Evolutionary conservation across 2,113 vertebrate species (phyloP).

Genomic region (Protomyctophum bolini): DNA sequence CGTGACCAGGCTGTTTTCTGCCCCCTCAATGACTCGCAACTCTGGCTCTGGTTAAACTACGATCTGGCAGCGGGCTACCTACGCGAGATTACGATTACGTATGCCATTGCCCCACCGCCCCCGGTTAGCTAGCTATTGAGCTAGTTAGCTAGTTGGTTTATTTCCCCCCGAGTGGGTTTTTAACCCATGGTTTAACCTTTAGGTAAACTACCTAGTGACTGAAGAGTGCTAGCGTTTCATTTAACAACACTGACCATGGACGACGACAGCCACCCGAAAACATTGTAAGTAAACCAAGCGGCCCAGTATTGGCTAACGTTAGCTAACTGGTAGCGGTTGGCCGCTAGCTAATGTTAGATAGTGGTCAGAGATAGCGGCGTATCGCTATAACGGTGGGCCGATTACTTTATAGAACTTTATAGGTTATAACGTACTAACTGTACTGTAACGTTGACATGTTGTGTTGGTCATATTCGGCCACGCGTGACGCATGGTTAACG

Average conservation of each 20-base stretch:
- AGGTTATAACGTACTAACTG: no score
- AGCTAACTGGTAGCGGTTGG: not conserved
- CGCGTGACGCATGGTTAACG: no score
- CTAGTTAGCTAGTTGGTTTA: constrained; percentile 64
- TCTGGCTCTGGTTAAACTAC: no score
- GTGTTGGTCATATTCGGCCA: no score
- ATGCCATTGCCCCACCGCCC: constrained; percentile 22
- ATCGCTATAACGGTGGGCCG: no score
- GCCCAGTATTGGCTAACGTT: constrained; percentile 4
- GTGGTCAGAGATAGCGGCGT: no score
- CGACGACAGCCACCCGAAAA: constrained; percentile 79
- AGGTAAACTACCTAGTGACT: constrained; percentile 18
- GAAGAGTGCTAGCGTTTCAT: constrained; percentile 9
- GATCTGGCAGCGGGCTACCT: no score
- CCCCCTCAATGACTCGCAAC: no score
- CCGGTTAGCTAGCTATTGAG: constrained; percentile 69
- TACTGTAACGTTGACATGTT: no score
- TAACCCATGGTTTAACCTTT: constrained; percentile 20
- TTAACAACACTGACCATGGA: constrained; percentile 69
- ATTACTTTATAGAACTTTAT: no score
- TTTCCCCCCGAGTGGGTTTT: constrained; percentile 7
- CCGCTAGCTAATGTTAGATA: not conserved
- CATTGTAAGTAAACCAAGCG: constrained; percentile 71
- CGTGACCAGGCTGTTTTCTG: no score
- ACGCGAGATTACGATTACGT: constrained; percentile 47